Base-by-base conservation (phyloP, 2,888 invertebrate genomes). In the Epistrophella euchroma region DNA sequence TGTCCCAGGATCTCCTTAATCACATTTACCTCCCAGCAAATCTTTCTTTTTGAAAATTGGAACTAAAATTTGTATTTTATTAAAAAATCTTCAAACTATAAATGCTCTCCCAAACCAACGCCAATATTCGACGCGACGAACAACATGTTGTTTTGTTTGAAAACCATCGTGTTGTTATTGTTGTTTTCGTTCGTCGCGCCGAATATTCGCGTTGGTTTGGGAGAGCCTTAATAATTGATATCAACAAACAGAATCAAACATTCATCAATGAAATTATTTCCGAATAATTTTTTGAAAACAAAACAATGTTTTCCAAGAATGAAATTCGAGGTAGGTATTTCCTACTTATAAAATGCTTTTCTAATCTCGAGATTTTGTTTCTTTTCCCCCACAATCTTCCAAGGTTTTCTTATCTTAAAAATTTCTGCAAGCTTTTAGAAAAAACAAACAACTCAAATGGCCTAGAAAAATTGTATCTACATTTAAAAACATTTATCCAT, bases 401-500 rank as follows among this genome's bases (percentile, higher is more conserved):
- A 50, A 13, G 9, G 7, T 10, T n/a, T 7, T 28, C 64, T 32
- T 47, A 47, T 47, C 32, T 25, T 13, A 37, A n/a, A 40, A 22
- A 50, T 37, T 50, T 50, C 37, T 68, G 68, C 68, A 68, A 50
- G 50, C 15, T 68, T 25, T 50, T 68, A 50, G 7, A 66, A 40
- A 25, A 13, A 6, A 43, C 7, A 10, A 62, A 28, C 45, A 56
- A 37, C 19, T 58, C 28, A 22, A 5, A 77, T n/a, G n/a, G 25
- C 52, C 56, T 35, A 15, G 50, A 43, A 58, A 58, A 25, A 79
- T 52, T 72, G 37, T 50, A 52, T 76, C 52, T 55, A 19, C 68
- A 78, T 74, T 79, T 9, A 9, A 70, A 64, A 83, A 77, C 79
- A 77, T 77, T 68, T 52, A 32, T 60, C 77, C 47, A 45, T 55